Evolutionary conservation across 2,888 invertebrate species (phyloP), one percentile per base, ranked within the genome.

Genomic region (Xestia ashworthii): DNA sequence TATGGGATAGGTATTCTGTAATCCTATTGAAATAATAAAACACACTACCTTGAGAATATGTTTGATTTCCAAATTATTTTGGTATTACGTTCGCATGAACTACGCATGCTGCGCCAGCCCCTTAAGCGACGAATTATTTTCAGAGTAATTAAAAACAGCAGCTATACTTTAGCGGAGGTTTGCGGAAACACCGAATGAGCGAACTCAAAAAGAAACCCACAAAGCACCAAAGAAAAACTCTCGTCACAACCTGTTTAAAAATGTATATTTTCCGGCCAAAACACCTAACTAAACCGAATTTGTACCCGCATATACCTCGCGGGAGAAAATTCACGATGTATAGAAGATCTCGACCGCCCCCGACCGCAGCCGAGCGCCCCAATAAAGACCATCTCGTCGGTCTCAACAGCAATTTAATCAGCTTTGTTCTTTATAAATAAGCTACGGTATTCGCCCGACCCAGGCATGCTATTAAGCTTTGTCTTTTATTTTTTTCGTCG

Each of bases 381-480:
- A 91, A 91, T 92, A 92, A 91, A 91, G 90, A 90, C 87, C 89
- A 90, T 91, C 91, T 87, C 89, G 89, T 88, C 89, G 85, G 89
- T 90, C 91, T 91, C 91, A 91, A 93, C 91, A 92, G 91, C 91
- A 93, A 93, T 93, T 94, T 94, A 93, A 94, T 93, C 94, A 93
- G 92, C 93, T 93, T 92, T 93, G 93, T 93, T 92, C 92, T 91
- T 92, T 90, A 91, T 92, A 93, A 93, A 92, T 93, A 93, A 92
- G 90, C 90, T 89, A 83, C 88, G 88, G 89, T 88, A 88, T 90
- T 90, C 88, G 83, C 90, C 85, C 87, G 85, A 90, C 88, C 89
- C 88, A 86, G 89, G 86, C 88, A 87, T 81, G 88, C 89, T 89
- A 90, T 89, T 90, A 90, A 88, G 90, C 79, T 86, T 84, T 85